These are phyloP conservation scores for Hippolais icterina DNA, from an alignment of 2,113 vertebrate species.

Conservation along the genomic window DNA sequence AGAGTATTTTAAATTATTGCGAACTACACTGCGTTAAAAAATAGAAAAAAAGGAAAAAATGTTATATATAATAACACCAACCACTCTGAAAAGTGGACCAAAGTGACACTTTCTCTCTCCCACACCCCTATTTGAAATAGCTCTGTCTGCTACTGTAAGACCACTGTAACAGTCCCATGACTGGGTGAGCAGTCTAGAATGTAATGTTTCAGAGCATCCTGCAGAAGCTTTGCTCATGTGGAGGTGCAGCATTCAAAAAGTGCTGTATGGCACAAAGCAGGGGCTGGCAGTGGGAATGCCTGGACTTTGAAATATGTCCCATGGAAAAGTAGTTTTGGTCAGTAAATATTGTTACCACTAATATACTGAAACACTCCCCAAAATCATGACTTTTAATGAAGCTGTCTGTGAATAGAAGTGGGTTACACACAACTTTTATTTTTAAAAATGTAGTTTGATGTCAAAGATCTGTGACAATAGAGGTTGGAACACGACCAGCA, in stretches of 20 bases:
- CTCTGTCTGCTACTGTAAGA: neutral
- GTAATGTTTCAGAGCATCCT: neutral
- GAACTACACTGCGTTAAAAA: constrained; percentile 70
- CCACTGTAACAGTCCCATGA: neutral
- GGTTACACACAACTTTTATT: neutral
- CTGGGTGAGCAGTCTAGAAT: neutral
- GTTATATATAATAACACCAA: constrained; percentile 44
- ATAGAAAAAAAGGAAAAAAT: constrained; percentile 11
- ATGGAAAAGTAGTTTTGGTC: neutral
- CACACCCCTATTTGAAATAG: neutral
- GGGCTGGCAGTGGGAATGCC: neutral
- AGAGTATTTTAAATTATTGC: constrained; percentile 82
- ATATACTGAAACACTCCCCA: neutral
- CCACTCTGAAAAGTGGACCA: constrained; percentile 44
- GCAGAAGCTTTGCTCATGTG: neutral
- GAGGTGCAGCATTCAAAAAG: neutral
- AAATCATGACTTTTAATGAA: neutral
- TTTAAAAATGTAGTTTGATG: neutral
- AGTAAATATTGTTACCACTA: neutral
- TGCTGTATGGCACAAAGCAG: neutral
- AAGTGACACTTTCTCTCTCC: constrained; percentile 22
- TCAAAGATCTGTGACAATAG: constrained; percentile 9
- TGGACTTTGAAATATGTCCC: neutral
- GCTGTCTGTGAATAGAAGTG: neutral
- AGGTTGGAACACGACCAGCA: neutral